These are phyloP conservation scores for Heliocidaris tuberculata DNA, from an alignment of 35 echinoderm and acorn worm species.

Conservation along the genomic window DNA sequence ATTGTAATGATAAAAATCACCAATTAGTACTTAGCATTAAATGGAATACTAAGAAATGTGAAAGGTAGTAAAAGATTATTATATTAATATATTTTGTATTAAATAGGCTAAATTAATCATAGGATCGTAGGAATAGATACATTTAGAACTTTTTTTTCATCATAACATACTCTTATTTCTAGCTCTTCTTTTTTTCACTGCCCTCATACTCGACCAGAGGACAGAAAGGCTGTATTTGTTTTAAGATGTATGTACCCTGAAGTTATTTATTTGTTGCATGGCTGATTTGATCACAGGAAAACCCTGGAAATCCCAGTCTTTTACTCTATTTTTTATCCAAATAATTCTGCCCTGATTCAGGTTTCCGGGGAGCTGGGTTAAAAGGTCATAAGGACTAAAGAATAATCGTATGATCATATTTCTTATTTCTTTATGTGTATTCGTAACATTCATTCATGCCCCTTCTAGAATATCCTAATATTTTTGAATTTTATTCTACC, in stretches of 20 bases:
- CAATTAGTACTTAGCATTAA: too few relatives aligned
- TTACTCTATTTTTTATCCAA: not conserved
- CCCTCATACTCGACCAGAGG: not conserved
- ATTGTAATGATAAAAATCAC: too few relatives aligned
- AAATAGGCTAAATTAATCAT: too few relatives aligned
- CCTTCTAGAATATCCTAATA: not conserved
- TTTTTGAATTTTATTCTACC: too few relatives aligned
- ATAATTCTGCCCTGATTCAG: conserved; percentile 31
- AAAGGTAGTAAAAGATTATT: too few relatives aligned
- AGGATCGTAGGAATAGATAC: too few relatives aligned
- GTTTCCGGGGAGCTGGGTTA: not conserved
- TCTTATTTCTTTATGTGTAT: not conserved
- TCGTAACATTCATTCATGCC: not conserved
- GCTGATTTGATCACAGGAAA: not conserved
- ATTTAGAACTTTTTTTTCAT: too few relatives aligned
- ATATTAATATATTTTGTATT: too few relatives aligned
- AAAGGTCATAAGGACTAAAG: not conserved
- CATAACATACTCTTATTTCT: too few relatives aligned
- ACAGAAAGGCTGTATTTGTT: not conserved
- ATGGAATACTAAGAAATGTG: too few relatives aligned
- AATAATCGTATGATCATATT: not conserved
- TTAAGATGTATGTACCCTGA: not conserved
- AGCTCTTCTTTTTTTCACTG: too few relatives aligned
- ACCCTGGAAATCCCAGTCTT: not conserved
- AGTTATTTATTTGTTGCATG: conserved; percentile 20